Evolutionary conservation across 2,113 vertebrate genomes (phyloP).

Genomic region (Labrus mixtus): DNA sequence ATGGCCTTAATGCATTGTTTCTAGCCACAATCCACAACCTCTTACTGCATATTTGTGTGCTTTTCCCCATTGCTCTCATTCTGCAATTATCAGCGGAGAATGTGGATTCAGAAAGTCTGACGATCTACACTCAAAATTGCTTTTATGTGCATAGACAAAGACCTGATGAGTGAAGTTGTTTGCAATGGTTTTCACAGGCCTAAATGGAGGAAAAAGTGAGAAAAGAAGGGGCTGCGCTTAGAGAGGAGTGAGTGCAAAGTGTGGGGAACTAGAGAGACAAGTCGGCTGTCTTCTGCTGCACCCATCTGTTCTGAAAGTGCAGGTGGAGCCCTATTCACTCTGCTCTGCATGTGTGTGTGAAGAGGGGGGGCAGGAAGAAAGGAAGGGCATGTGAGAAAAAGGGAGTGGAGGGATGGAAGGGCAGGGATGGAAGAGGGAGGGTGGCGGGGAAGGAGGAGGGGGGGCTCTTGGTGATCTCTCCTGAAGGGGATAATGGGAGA

Average conservation of each 20-base stretch:
- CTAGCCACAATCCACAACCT: constrained; percentile 32
- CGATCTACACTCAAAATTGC: constrained; percentile 14
- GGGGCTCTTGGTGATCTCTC: constrained; percentile 82
- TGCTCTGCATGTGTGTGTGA: constrained; percentile 68
- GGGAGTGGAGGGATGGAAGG: constrained; percentile 77
- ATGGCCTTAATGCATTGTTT: constrained; percentile 58
- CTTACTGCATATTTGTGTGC: constrained; percentile 41
- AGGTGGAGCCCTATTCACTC: constrained; percentile 86
- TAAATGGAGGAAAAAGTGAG: constrained; percentile 46
- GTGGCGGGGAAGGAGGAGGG: constrained; percentile 49
- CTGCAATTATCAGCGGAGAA: constrained; percentile 26
- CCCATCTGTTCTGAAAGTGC: constrained; percentile 86
- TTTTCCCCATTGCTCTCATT: constrained; percentile 19
- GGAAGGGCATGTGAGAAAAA: constrained; percentile 81
- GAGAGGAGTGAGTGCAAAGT: constrained; percentile 63
- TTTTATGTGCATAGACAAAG: constrained; percentile 72
- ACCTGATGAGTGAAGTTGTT: constrained; percentile 53
- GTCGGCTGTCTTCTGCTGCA: constrained; percentile 83
- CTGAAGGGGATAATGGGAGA: constrained; percentile 87
- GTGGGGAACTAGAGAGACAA: constrained; percentile 69
- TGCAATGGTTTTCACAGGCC: constrained; percentile 51
- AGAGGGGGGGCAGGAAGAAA: constrained; percentile 74
- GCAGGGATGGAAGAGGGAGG: constrained; percentile 75
- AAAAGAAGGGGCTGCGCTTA: constrained; percentile 58
- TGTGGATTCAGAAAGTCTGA: constrained; percentile 36